Conservation (phyloP, 2,797 vertebrate species). For the Gymnoscopelus microlampas region DNA sequence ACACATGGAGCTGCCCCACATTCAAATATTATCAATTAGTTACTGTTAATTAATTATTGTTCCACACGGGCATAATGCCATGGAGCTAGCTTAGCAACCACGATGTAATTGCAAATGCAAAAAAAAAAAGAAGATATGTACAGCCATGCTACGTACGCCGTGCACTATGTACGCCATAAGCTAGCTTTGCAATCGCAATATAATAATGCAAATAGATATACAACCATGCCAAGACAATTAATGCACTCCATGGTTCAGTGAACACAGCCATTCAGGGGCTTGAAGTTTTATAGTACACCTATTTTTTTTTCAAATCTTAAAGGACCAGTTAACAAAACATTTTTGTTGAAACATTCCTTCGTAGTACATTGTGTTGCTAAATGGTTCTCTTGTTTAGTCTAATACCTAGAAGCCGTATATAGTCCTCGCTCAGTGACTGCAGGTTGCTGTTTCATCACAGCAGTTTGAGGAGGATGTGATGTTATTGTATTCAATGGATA, state of each 20-base stretch:
- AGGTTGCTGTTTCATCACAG: too few relatives aligned
- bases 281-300: constrained; percentile 25
- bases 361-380: constrained; percentile 41
- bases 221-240: constrained; percentile 34
- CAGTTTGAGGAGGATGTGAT: too few relatives aligned
- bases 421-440: not conserved
- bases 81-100: too few relatives aligned
- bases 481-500: too few relatives aligned
- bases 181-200: not conserved
- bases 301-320: too few relatives aligned
- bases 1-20: constrained; percentile 19
- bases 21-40: too few relatives aligned
- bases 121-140: not conserved
- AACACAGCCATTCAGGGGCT: constrained; percentile 38
- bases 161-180: not conserved
- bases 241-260: constrained; percentile 33
- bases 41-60: too few relatives aligned
- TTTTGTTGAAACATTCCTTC: constrained; percentile 39
- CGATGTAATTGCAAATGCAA: constrained; percentile 4
- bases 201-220: constrained; percentile 12
- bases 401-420: constrained; percentile 18
- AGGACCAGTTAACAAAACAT: too few relatives aligned
- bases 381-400: constrained; percentile 14
- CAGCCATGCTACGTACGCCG: too few relatives aligned
- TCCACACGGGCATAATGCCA: too few relatives aligned